phyloP scores from a whole-genome alignment of 2,113 vertebrate genomes.

The Sciurus niger region DNA sequence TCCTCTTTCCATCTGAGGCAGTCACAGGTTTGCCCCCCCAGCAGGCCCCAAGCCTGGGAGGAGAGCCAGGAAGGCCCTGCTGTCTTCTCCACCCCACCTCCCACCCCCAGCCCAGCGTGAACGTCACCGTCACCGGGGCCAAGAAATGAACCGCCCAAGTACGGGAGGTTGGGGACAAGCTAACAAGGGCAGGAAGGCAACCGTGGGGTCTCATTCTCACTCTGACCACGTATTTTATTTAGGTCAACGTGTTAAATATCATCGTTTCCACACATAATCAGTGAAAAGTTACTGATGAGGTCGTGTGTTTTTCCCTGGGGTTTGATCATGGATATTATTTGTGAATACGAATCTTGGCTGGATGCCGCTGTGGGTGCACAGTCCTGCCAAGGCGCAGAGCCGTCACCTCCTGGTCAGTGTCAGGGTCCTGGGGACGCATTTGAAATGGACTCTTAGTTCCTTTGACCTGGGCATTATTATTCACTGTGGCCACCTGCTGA shows the following conservation, averaged over 20 bases:
- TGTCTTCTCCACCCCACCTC: fast-evolving
- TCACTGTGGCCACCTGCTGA: neutral
- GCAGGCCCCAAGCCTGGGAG: fast-evolving
- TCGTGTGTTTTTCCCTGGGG: too few species aligned
- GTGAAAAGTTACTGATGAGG: neutral
- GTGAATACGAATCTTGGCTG: too few species aligned
- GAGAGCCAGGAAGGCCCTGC: neutral
- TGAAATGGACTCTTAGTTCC: neutral
- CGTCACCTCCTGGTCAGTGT: too few species aligned
- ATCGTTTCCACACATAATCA: neutral
- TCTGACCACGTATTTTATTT: neutral
- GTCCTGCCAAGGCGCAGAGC: fast-evolving
- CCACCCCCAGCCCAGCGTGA: fast-evolving
- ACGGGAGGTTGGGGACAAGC: neutral
- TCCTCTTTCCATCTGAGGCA: neutral
- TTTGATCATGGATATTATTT: neutral
- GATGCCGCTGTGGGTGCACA: neutral
- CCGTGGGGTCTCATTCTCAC: neutral
- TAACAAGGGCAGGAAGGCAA: fast-evolving
- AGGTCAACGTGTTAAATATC: neutral
- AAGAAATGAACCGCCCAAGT: neutral
- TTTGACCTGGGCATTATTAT: neutral
- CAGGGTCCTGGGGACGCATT: neutral
- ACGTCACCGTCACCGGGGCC: fast-evolving
- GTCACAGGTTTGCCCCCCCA: neutral